Conservation (phyloP, 2,113 vertebrate species). For the Hemiscyllium ocellatum region DNA sequence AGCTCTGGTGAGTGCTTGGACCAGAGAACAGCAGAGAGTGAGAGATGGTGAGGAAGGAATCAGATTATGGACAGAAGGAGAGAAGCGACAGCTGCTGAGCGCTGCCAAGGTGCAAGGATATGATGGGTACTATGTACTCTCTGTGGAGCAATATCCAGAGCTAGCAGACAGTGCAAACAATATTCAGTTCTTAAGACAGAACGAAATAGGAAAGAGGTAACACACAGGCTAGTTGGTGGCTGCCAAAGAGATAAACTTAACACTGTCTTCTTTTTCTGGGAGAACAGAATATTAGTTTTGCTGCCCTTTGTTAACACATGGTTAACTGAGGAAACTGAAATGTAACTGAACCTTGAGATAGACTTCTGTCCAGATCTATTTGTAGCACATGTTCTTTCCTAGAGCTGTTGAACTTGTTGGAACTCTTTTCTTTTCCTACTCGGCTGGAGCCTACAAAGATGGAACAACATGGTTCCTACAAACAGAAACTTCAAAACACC, state of each 20-base stretch:
- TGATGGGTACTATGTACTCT: conserved; percentile 96
- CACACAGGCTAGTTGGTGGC: conserved; percentile 63
- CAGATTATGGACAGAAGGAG: conserved; percentile 91
- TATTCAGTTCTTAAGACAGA: conserved; percentile 96
- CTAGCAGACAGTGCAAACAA: conserved; percentile 94
- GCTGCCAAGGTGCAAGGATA: conserved; percentile 90
- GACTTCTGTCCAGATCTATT: conserved; percentile 71
- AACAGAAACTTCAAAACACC: conserved; percentile 51
- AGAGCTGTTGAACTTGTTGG: conserved; percentile 58
- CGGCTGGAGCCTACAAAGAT: conserved; percentile 53
- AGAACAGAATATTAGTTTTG: conserved; percentile 70
- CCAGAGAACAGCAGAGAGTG: conserved; percentile 84
- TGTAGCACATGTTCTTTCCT: conserved; percentile 70
- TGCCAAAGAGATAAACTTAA: conserved; percentile 68
- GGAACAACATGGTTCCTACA: conserved; percentile 61
- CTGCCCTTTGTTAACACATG: conserved; percentile 57
- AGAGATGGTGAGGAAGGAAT: conserved; percentile 87
- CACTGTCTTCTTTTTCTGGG: conserved; percentile 54
- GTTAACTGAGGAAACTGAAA: conserved; percentile 49
- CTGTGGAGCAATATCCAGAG: conserved; percentile 97
- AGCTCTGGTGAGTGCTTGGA: conserved; percentile 82
- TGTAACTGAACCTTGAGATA: conserved; percentile 70
- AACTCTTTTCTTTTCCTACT: not conserved
- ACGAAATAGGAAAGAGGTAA: conserved; percentile 98
- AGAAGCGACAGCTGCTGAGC: conserved; percentile 92